Percentiles rank a stretch among this genome's conserved stretches.
phyloP scores from a whole-genome alignment of 2,888 invertebrate genomes.

The Meandrusa payeni region DNA sequence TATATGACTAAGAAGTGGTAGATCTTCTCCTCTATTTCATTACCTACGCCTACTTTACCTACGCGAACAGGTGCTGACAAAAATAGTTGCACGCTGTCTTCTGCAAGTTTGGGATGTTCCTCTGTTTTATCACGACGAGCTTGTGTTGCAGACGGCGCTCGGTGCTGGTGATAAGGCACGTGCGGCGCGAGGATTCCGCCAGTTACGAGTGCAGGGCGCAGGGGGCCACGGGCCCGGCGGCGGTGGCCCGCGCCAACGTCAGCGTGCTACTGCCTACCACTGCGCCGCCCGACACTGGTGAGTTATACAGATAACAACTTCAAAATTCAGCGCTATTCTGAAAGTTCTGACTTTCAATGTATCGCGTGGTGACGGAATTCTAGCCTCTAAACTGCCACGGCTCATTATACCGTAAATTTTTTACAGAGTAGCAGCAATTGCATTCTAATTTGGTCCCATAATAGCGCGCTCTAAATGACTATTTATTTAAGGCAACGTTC shows the following conservation, averaged over 20 bases:
- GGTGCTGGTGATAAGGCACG: slow-evolving; percentile 89
- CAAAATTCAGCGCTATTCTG: too few relatives aligned
- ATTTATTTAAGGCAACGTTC: slow-evolving; percentile 19
- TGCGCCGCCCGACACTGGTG: slow-evolving; percentile 69
- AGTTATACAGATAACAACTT: too few relatives aligned
- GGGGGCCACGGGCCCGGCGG: slow-evolving; percentile 83
- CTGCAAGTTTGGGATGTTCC: too few relatives aligned
- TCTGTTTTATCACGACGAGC: background rate
- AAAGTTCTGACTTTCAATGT: too few relatives aligned
- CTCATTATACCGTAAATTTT: too few relatives aligned
- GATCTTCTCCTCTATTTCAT: too few relatives aligned
- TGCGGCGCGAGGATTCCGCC: slow-evolving; percentile 87
- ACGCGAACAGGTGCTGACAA: too few relatives aligned
- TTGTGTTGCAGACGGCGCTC: slow-evolving; percentile 86
- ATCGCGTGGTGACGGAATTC: too few relatives aligned
- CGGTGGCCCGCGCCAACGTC: slow-evolving; percentile 78
- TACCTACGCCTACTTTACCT: too few relatives aligned
- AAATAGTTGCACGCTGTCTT: too few relatives aligned
- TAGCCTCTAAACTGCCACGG: too few relatives aligned
- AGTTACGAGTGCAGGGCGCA: slow-evolving; percentile 91
- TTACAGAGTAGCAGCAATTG: background rate
- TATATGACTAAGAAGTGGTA: too few relatives aligned
- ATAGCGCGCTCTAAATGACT: slow-evolving; percentile 18
- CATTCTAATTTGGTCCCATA: slow-evolving; percentile 13
- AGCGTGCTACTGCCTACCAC: slow-evolving; percentile 63